phyloP scores from a whole-genome alignment of 2,888 invertebrate species.

The Macaria liturata region DNA sequence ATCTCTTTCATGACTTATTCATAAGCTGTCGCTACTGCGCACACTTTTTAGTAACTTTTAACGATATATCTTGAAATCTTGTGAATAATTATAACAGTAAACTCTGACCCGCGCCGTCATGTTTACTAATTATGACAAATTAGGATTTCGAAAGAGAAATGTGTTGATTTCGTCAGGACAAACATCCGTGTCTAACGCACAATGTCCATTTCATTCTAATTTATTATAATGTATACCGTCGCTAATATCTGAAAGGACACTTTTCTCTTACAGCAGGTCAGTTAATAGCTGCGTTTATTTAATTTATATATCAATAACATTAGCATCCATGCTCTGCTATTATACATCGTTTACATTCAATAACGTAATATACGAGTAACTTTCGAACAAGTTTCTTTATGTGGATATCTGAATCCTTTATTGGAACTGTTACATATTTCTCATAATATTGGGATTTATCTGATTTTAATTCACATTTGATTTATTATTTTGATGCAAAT shows the following conservation, averaged over 20 bases:
- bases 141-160: slow-evolving; percentile 32
- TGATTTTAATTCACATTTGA: slow-evolving; percentile 1
- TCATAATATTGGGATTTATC: slow-evolving; percentile 2
- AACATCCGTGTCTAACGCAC: slow-evolving; percentile 14
- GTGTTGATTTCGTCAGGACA: slow-evolving; percentile 16
- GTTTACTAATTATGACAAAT: slow-evolving; percentile 30
- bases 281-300: slow-evolving; percentile 18
- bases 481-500: slow-evolving; percentile 2
- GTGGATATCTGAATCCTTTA: slow-evolving; percentile 7
- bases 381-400: slow-evolving; percentile 20
- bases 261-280: slow-evolving; percentile 16
- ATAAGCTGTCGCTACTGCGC: slow-evolving; percentile 21
- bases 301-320: slow-evolving; percentile 7
- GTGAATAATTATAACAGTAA: slow-evolving; percentile 20
- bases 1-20: slow-evolving; percentile 20
- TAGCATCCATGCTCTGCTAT: slow-evolving; percentile 10
- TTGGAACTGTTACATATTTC: slow-evolving; percentile 1
- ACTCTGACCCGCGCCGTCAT: slow-evolving; percentile 22
- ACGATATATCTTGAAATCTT: slow-evolving; percentile 14
- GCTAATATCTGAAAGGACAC: slow-evolving; percentile 6
- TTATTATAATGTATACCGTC: slow-evolving; percentile 22
- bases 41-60: slow-evolving; percentile 7
- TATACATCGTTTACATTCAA: slow-evolving; percentile 12
- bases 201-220: slow-evolving; percentile 17
- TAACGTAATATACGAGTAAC: slow-evolving; percentile 13